These are phyloP conservation scores for Montipora sp. DNA, from an alignment of 64 coral and sea anemone species.

Conservation along the genomic window DNA sequence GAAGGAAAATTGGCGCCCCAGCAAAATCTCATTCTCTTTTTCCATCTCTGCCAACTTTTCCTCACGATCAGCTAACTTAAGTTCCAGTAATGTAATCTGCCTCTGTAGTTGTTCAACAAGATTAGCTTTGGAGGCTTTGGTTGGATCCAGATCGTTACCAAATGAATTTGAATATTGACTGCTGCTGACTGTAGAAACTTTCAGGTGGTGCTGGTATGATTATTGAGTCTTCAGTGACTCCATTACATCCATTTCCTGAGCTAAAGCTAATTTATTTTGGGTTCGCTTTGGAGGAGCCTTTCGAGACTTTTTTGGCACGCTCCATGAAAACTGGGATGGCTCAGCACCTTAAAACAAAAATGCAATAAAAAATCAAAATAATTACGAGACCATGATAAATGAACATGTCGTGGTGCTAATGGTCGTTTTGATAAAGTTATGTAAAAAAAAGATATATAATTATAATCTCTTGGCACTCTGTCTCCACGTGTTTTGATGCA, in stretches of 20 bases:
- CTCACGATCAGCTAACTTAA: background rate
- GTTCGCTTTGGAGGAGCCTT: background rate
- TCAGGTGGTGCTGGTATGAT: background rate
- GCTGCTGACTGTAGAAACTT: too few relatives aligned
- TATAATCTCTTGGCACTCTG: background rate
- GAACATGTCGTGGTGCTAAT: background rate
- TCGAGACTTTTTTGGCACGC: background rate
- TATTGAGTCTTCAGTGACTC: background rate
- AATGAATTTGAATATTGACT: too few relatives aligned
- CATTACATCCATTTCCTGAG: background rate
- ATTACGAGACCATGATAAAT: slow-evolving; percentile 6
- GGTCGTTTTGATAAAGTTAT: slow-evolving; percentile 11
- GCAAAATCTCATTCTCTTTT: background rate
- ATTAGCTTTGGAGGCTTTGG: background rate
- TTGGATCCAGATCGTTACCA: too few relatives aligned
- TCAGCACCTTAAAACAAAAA: slow-evolving; percentile 5
- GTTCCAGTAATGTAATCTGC: background rate
- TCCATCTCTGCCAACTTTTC: background rate
- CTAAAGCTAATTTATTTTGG: background rate
- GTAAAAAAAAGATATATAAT: background rate
- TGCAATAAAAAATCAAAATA: slow-evolving; percentile 1
- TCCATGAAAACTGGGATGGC: background rate
- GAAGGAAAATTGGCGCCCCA: slow-evolving; percentile 18
- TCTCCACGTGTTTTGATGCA: too few relatives aligned
- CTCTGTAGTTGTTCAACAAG: background rate